Evolutionary conservation across 1,140 invertebrate genomes (phyloP).

Genomic region (Bombus affinis): DNA sequence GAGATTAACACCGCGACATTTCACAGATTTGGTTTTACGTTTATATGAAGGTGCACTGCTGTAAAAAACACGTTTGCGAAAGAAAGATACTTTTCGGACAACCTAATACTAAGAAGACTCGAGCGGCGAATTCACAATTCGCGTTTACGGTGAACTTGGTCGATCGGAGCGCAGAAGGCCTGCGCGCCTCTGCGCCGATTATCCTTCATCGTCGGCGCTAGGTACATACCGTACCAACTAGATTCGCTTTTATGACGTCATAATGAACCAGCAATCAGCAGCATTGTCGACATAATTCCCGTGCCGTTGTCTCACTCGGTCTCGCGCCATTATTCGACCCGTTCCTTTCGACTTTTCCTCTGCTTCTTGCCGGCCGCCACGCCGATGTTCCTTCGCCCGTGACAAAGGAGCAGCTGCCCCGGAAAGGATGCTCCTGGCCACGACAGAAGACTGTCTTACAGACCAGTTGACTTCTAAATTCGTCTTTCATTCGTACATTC

Average conservation of each 20-base stretch:
- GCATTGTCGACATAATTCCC: slow-evolving; percentile 82
- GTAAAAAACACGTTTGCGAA: too few species aligned
- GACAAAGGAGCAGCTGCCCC: slow-evolving; percentile 40
- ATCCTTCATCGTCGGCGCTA: slow-evolving; percentile 73
- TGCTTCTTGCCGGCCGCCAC: not conserved
- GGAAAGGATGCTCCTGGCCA: not conserved
- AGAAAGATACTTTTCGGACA: too few species aligned
- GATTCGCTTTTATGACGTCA: slow-evolving; percentile 81
- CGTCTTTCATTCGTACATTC: not conserved
- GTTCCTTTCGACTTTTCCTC: slow-evolving; percentile 54
- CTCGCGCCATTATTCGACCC: slow-evolving; percentile 44
- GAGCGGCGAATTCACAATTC: not conserved
- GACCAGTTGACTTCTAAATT: not conserved
- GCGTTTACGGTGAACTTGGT: slow-evolving; percentile 41
- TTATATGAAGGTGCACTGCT: too few species aligned
- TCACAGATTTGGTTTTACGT: too few species aligned
- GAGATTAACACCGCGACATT: too few species aligned
- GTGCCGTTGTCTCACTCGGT: slow-evolving; percentile 76
- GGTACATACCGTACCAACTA: slow-evolving; percentile 73
- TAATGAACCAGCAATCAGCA: slow-evolving; percentile 82
- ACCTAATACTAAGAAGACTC: not conserved
- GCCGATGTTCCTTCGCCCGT: slow-evolving; percentile 29
- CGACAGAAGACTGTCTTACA: not conserved
- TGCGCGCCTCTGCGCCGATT: slow-evolving; percentile 68
- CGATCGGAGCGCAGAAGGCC: slow-evolving; percentile 31